Percentiles rank a stretch among this genome's conserved stretches.
Evolutionary conservation across 1,140 invertebrate genomes (phyloP).

Genomic region (Drosophila ercepeae): DNA sequence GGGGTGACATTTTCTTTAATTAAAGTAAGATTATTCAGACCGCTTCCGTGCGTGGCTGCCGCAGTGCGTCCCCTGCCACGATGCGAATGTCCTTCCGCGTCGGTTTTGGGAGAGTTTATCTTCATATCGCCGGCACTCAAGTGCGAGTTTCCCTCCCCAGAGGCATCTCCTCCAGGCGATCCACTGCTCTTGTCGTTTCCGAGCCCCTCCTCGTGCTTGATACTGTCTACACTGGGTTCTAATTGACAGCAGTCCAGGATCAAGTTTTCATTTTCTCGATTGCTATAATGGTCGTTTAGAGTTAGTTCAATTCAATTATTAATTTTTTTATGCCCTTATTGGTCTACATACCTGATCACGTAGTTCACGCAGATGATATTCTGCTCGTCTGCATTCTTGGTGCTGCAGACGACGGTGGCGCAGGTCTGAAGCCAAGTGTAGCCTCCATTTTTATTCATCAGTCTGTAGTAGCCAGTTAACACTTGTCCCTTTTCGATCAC

Average conservation of each 20-base stretch:
- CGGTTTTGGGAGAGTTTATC: constrained; percentile 67
- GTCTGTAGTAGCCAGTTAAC: constrained; percentile 96
- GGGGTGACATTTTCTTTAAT: constrained; percentile 74
- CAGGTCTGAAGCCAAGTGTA: constrained; percentile 98
- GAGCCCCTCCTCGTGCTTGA: constrained; percentile 90
- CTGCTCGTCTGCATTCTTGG: constrained; percentile 97
- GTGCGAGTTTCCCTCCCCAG: constrained; percentile 75
- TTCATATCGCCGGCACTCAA: constrained; percentile 60
- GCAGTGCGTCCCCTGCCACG: constrained; percentile 58
- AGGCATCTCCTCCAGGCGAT: constrained; percentile 91
- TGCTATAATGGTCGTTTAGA: constrained; percentile 85
- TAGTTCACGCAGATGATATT: constrained; percentile 98
- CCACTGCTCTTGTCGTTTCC: constrained; percentile 93
- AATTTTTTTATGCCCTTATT: background rate
- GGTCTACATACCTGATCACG: constrained; percentile 85
- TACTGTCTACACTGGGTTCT: constrained; percentile 90
- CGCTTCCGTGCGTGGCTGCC: constrained; percentile 49
- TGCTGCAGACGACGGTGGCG: constrained; percentile 97
- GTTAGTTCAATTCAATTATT: too few species aligned
- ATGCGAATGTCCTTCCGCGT: constrained; percentile 67
- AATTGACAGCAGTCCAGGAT: constrained; percentile 97
- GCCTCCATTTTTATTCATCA: constrained; percentile 98
- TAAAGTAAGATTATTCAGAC: constrained; percentile 54
- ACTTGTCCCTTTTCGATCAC: constrained; percentile 98
- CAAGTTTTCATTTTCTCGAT: constrained; percentile 94